phyloP scores from a whole-genome alignment of 2,113 vertebrate species.

The Epinephelus lanceolatus region DNA sequence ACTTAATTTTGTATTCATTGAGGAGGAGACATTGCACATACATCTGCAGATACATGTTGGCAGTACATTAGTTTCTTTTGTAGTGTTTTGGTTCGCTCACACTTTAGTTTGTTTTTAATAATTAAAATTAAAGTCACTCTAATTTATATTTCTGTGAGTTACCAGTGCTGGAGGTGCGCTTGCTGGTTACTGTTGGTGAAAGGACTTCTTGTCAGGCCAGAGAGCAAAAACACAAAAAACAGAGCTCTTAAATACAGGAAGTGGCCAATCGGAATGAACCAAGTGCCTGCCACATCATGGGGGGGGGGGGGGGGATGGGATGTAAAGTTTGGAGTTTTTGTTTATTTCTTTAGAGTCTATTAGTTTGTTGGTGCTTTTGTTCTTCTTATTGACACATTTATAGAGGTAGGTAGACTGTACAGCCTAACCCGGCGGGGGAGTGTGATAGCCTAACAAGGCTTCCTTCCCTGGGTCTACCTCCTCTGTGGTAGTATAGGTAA shows the following conservation, averaged over 20 bases:
- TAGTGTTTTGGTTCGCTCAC: neutral
- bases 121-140: no score
- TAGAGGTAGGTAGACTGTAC: no score
- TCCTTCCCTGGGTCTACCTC: no score
- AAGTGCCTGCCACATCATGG: neutral
- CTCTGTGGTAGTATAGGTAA: no score
- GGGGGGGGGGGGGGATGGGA: no score
- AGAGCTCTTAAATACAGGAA: constrained; percentile 6
- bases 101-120: neutral
- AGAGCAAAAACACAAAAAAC: neutral
- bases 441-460: no score
- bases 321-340: no score
- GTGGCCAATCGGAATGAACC: neutral
- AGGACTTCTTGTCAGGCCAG: neutral
- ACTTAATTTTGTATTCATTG: neutral
- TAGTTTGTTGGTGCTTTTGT: no score
- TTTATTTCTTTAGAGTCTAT: no score
- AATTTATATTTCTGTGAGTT: neutral
- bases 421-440: no score
- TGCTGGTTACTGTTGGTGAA: neutral
- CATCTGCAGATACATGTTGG: neutral
- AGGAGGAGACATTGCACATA: neutral
- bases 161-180: neutral
- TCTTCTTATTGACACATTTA: no score
- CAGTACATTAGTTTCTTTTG: neutral